Percentiles rank a stretch among this genome's conserved stretches.
phyloP scores from a whole-genome alignment of 2,888 invertebrate species.

The Hirtodrosophila histrioides region DNA sequence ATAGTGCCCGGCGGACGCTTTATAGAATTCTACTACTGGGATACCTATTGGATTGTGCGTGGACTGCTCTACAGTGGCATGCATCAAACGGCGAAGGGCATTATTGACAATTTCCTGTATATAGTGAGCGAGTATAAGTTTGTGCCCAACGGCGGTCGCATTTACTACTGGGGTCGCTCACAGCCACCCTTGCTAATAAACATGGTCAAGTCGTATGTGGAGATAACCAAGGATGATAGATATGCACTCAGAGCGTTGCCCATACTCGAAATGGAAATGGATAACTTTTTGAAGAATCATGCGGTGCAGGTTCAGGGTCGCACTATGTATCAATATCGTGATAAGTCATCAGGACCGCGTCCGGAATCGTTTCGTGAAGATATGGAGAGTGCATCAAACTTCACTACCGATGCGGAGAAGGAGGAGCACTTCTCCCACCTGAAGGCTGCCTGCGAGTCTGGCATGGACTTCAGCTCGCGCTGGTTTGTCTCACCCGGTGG shows the following conservation, averaged over 20 bases:
- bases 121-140: conserved; percentile 91
- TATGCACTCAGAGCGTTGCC: conserved; percentile 88
- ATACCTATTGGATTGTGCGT: conserved; percentile 96
- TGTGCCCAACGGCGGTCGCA: conserved; percentile 95
- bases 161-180: conserved; percentile 93
- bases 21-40: conserved; percentile 97
- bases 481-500: conserved; percentile 91
- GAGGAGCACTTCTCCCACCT: conserved; percentile 91
- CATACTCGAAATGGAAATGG: conserved; percentile 90
- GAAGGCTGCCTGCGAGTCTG: conserved; percentile 96
- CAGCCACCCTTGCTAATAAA: conserved; percentile 92
- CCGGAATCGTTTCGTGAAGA: conserved; percentile 96
- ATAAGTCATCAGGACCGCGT: conserved; percentile 91
- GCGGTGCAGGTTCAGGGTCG: conserved; percentile 87
- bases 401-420: conserved; percentile 86
- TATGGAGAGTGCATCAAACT: conserved; percentile 86
- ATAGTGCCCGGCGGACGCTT: conserved; percentile 96
- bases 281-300: conserved; percentile 93
- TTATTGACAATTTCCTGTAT: conserved; percentile 93
- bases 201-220: conserved; percentile 92
- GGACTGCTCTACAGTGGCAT: conserved; percentile 94
- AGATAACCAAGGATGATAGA: conserved; percentile 88
- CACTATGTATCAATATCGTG: conserved; percentile 90
- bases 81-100: conserved; percentile 90
- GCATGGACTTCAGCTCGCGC: conserved; percentile 97